phyloP scores from a whole-genome alignment of 2,888 invertebrate species.

The Ommatoiulus sabulosus region DNA sequence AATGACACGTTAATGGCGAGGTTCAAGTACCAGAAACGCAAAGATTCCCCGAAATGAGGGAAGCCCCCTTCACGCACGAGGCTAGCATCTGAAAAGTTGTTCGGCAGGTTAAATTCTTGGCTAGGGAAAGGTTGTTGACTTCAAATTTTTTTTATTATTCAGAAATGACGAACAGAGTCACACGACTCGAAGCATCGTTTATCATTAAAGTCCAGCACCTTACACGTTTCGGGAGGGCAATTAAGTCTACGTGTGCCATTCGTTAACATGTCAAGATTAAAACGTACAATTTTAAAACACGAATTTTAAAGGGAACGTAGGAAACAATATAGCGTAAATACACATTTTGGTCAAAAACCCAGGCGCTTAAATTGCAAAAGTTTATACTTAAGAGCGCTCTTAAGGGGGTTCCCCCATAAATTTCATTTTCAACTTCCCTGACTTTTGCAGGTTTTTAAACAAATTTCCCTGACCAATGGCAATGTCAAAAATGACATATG shows the following conservation, averaged over 20 bases:
- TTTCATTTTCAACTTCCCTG: no score
- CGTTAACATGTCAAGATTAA: no score
- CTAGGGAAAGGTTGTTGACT: neutral
- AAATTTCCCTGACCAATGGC: no score
- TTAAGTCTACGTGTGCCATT: neutral
- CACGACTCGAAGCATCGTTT: neutral
- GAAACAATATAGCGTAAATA: no score
- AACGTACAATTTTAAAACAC: no score
- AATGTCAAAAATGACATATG: no score
- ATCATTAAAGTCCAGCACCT: neutral
- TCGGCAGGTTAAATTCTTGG: slow-evolving; percentile 4
- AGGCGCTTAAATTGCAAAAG: no score
- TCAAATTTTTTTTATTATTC: neutral
- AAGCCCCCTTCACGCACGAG: slow-evolving; percentile 14
- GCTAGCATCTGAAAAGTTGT: neutral
- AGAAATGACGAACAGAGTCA: neutral
- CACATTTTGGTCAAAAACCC: no score
- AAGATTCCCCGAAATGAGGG: neutral
- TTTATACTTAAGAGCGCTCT: no score
- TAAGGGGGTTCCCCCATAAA: no score
- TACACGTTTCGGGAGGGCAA: neutral
- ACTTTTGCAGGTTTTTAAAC: no score
- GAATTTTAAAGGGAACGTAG: no score
- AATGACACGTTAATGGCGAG: neutral
- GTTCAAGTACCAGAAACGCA: neutral